Percentiles rank a stretch among this genome's conserved stretches.
Evolutionary conservation across 1,140 invertebrate genomes (phyloP).

Genomic region (Caenorhabditis briggsae): DNA sequence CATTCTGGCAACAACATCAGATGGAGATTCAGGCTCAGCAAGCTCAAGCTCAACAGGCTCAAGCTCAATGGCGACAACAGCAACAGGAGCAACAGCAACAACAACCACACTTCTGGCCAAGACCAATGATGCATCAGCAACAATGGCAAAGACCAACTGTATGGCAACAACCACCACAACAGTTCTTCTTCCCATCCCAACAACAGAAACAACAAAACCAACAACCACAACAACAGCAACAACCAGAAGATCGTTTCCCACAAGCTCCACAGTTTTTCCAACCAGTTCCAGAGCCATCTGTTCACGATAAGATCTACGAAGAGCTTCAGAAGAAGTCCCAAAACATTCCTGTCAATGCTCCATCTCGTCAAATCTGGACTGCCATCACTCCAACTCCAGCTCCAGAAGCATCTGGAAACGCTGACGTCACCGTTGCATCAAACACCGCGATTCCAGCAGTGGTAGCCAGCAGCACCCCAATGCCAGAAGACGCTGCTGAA

Average conservation of each 20-base stretch:
- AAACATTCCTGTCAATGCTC: conserved; percentile 56
- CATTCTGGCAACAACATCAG: conserved; percentile 56
- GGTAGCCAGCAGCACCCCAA: conserved; percentile 10
- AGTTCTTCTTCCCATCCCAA: conserved; percentile 46
- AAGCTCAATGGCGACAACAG: conserved; percentile 38
- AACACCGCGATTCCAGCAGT: conserved; percentile 39
- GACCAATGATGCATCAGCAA: conserved; percentile 49
- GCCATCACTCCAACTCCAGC: conserved; percentile 63
- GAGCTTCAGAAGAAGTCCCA: conserved; percentile 59
- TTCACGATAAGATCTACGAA: conserved; percentile 61
- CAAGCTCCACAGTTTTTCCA: conserved; percentile 49
- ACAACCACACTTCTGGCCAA: conserved; percentile 24
- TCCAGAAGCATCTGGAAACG: conserved; percentile 42
- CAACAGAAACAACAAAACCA: conserved; percentile 34
- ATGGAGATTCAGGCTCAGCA: conserved; percentile 32
- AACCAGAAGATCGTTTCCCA: conserved; percentile 49
- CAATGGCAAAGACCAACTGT: conserved; percentile 47
- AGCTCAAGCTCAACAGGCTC: conserved; percentile 39
- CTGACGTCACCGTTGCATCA: not conserved
- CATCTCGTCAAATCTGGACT: conserved; percentile 60
- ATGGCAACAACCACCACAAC: conserved; percentile 51
- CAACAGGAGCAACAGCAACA: conserved; percentile 43
- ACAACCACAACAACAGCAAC: conserved; percentile 35
- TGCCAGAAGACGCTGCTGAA: conserved; percentile 32
- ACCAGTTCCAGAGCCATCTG: conserved; percentile 54